A percentile compares a stretch with the other conserved stretches of the same genome.
These are phyloP conservation scores for Gobius niger DNA, from an alignment of 2,113 vertebrate genomes.

Conservation along the genomic window DNA sequence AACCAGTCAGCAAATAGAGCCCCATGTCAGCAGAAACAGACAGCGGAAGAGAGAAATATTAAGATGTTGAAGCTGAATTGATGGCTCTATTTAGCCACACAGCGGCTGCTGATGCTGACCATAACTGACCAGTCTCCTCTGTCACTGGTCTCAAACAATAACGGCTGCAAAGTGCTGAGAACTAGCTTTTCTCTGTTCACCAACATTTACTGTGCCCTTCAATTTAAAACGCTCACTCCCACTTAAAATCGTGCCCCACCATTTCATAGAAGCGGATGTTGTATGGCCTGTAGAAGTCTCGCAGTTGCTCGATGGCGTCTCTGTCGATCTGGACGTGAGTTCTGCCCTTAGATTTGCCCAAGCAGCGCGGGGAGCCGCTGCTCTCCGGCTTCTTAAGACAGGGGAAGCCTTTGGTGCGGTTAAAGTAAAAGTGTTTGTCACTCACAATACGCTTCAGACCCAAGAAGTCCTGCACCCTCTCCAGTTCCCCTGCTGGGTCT, in stretches of 20 bases:
- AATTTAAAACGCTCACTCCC: constrained; percentile 77
- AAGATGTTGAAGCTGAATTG: constrained; percentile 24
- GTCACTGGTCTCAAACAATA: constrained; percentile 33
- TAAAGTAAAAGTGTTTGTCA: constrained; percentile 95
- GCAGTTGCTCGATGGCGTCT: constrained; percentile 90
- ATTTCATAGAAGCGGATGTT: constrained; percentile 93
- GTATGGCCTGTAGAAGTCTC: constrained; percentile 91
- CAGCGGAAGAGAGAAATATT: constrained; percentile 28
- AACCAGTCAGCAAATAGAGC: constrained; percentile 52
- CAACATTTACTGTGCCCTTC: constrained; percentile 3
- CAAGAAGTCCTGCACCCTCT: constrained; percentile 90
- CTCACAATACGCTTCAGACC: constrained; percentile 90
- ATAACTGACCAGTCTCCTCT: constrained; percentile 24
- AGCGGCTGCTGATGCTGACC: constrained; percentile 37
- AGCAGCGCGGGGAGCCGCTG: constrained; percentile 84
- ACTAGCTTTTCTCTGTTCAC: constrained; percentile 18
- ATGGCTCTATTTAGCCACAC: constrained; percentile 21
- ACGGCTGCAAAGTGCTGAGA: constrained; percentile 28
- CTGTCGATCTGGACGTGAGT: constrained; percentile 92
- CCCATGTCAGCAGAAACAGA: constrained; percentile 36
- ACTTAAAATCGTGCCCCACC: constrained; percentile 91
- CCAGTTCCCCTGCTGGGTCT: constrained; percentile 89
- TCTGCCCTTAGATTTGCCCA: constrained; percentile 93
- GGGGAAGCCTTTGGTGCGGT: constrained; percentile 95
- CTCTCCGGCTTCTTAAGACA: constrained; percentile 88